Conservation (phyloP, 2,888 invertebrate species). For the Doris montereyensis region DNA sequence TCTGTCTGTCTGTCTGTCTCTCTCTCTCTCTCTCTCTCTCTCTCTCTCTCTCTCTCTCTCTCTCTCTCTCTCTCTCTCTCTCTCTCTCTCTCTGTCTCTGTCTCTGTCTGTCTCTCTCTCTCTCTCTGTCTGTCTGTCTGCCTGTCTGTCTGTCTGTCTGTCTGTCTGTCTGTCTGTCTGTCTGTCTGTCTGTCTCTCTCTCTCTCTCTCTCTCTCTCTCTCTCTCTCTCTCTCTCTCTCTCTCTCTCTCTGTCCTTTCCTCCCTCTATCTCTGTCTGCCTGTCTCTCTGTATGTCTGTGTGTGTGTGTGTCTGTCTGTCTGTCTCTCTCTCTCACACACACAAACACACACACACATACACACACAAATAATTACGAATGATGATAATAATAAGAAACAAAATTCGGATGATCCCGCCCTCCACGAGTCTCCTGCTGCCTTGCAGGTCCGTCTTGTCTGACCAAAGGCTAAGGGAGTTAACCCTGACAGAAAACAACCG, state of each 20-base stretch:
- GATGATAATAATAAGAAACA: too few species aligned
- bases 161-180: not conserved
- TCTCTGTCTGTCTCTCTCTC: not conserved
- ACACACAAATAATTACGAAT: too few species aligned
- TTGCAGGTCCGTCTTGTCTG: too few species aligned
- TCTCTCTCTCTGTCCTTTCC: not conserved
- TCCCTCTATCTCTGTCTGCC: not conserved
- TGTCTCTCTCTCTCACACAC: too few species aligned
- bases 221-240: not conserved
- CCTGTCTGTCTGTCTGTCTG: not conserved
- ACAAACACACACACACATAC: too few species aligned
- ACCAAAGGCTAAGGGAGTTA: too few species aligned
- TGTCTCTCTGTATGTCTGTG: too few species aligned
- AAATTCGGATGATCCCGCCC: too few species aligned
- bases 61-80: not conserved
- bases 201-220: not conserved
- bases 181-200: not conserved
- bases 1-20: not conserved
- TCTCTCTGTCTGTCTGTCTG: not conserved
- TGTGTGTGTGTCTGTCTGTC: too few species aligned
- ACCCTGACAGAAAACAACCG: too few species aligned
- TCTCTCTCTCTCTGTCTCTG: not conserved
- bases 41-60: not conserved
- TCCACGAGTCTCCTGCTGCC: too few species aligned
- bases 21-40: not conserved